These are phyloP conservation scores for Fulmarus glacialis DNA, from an alignment of 2,113 vertebrate species.

Conservation along the genomic window DNA sequence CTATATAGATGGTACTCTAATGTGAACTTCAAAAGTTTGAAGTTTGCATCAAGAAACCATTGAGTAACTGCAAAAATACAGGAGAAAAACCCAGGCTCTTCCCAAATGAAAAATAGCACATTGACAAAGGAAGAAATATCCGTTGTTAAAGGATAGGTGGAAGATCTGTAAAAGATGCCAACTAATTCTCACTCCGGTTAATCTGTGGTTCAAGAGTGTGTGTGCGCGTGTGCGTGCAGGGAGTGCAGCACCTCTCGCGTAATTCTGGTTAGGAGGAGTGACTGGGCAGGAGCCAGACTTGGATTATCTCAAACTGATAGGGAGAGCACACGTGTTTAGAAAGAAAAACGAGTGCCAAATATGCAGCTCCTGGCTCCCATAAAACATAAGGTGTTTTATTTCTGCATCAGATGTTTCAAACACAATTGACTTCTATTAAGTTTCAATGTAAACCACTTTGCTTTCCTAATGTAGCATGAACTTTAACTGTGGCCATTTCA, in stretches of 20 bases:
- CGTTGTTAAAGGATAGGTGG: background rate
- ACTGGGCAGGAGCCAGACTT: constrained; percentile 72
- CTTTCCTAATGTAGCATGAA: constrained; percentile 76
- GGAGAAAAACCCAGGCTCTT: background rate
- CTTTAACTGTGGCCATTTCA: constrained; percentile 68
- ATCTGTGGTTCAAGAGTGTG: background rate
- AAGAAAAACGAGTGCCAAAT: constrained; percentile 62
- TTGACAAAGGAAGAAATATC: background rate
- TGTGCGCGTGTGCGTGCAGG: background rate
- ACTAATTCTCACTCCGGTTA: background rate
- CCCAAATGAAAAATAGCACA: background rate
- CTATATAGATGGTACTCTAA: background rate
- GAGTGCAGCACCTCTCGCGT: constrained; percentile 1
- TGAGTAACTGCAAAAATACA: background rate
- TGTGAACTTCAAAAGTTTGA: background rate
- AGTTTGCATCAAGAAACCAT: background rate
- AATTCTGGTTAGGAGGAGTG: constrained; percentile 53
- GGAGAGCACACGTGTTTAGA: constrained; percentile 51
- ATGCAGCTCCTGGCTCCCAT: constrained; percentile 59
- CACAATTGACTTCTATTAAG: constrained; percentile 80
- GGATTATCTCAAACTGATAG: constrained; percentile 72
- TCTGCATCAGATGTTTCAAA: constrained; percentile 76
- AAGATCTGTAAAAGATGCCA: background rate
- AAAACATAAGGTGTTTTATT: constrained; percentile 70
- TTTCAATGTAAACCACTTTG: constrained; percentile 79